Evolutionary conservation across 2,888 invertebrate species (phyloP).

Genomic region (Caenorhabditis sp.): DNA sequence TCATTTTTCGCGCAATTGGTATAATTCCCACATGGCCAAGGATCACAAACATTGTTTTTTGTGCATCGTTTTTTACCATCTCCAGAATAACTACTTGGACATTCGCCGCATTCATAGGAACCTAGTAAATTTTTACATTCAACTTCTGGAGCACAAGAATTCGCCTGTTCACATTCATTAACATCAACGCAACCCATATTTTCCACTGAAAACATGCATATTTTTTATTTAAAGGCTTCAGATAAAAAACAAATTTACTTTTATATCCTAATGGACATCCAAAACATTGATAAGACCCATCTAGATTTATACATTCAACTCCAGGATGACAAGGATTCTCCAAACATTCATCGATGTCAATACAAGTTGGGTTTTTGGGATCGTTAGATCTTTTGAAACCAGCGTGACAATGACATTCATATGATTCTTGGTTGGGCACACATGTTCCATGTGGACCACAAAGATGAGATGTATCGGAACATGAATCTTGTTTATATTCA

Average conservation of each 20-base stretch:
- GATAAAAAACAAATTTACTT: conserved; percentile 8
- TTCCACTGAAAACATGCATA: conserved; percentile 3
- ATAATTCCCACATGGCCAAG: background rate
- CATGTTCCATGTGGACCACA: conserved; percentile 56
- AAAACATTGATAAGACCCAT: conserved; percentile 87
- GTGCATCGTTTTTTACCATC: conserved; percentile 36
- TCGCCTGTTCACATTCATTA: conserved; percentile 84
- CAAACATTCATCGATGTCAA: conserved; percentile 77
- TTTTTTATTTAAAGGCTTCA: background rate
- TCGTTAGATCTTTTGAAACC: conserved; percentile 84
- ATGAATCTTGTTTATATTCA: conserved; percentile 49
- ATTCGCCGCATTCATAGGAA: conserved; percentile 80
- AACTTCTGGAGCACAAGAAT: conserved; percentile 86
- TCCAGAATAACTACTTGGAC: conserved; percentile 56
- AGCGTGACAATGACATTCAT: conserved; percentile 75
- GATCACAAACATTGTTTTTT: background rate
- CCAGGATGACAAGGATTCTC: conserved; percentile 66
- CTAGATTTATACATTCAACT: conserved; percentile 87
- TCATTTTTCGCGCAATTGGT: background rate
- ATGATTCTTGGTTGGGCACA: conserved; percentile 52
- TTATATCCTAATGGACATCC: conserved; percentile 81
- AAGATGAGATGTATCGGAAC: conserved; percentile 49
- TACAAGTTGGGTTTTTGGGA: conserved; percentile 78
- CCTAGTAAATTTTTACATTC: conserved; percentile 88
- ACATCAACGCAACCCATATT: conserved; percentile 81